Evolutionary conservation across 2,797 vertebrate genomes (phyloP), one percentile per base, ranked within the genome.

Genomic region (Acomys russatus): DNA sequence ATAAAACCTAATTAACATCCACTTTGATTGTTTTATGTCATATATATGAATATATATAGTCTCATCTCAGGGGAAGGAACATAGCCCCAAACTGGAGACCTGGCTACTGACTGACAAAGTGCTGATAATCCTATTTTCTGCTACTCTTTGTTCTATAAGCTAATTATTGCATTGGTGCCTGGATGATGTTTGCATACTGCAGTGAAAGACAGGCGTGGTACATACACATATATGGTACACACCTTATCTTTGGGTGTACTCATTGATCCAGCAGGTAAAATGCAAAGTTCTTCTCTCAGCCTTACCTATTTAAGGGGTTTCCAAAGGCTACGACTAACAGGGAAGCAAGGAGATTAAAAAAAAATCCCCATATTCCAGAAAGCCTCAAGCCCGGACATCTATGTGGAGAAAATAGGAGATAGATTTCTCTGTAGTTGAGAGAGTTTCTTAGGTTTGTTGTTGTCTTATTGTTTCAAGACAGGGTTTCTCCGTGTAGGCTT

Each of bases 1-100:
- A 83, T 78, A 86, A 87, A 87, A 86, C 20, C 63, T 74, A 93
- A 83, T 64, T 68, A 59, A 74, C 79, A 49, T 63, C n/a, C n/a
- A 91, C 28, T 88, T 44, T 49, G 49, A 38, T 61, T 35, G 22
- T 91, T 96, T 56, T 35, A 18, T 54, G 59, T 91, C 38, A 49
- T 77, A 10, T 63, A 1, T 20, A 17, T 56, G 86, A n/a, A 86
- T 86, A 44, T 20, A 70, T 88, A 86, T 89, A 86, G 44, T 7
- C 20, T 51, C 74, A 71, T 51, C n/a, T 23, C 38, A 63, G 20
- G 17, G 89, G 86, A 78, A 94, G 80, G 38, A 59, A 87, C 54
- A 64, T 7, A 25, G 33, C 4, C 30, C 79, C 25, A 56, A 77
- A 44, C 10, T 5, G 6, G 28, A 61, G 23, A 22, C 14, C 35